A percentile compares a stretch with the other conserved stretches of the same genome.
phyloP scores from a whole-genome alignment of 2,797 vertebrate species.

The Intellagama lesueurii region DNA sequence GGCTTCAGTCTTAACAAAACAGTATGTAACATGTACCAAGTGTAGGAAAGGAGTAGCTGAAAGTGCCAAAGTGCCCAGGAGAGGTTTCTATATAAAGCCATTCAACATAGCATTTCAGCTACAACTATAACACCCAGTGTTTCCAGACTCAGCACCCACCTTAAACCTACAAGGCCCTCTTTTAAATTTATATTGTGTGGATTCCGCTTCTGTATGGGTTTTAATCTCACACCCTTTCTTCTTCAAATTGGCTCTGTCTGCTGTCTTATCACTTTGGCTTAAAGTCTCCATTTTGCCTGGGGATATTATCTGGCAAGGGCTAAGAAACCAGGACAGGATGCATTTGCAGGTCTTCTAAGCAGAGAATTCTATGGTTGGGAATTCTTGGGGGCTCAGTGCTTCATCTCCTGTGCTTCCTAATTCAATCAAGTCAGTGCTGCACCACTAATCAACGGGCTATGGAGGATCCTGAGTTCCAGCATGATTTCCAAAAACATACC shows the following conservation, averaged over 20 bases:
- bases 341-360: neutral
- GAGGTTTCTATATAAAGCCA: neutral
- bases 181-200: neutral
- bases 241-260: too few species aligned
- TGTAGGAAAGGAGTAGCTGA: neutral
- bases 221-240: neutral
- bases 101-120: neutral
- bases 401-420: neutral
- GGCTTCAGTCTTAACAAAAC: too few species aligned
- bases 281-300: neutral
- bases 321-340: neutral
- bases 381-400: neutral
- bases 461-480: neutral
- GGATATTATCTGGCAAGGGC: neutral
- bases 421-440: neutral
- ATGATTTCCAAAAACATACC: neutral
- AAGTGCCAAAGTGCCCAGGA: neutral
- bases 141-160: neutral
- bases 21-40: too few species aligned
- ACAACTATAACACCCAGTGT: neutral
- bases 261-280: neutral
- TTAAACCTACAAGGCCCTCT: neutral
- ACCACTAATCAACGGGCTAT: neutral
- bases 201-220: neutral
- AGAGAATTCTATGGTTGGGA: neutral